Evolutionary conservation across 2,113 vertebrate genomes (phyloP), one percentile per base, ranked within the genome.

Genomic region (Miniopterus natalensis): DNA sequence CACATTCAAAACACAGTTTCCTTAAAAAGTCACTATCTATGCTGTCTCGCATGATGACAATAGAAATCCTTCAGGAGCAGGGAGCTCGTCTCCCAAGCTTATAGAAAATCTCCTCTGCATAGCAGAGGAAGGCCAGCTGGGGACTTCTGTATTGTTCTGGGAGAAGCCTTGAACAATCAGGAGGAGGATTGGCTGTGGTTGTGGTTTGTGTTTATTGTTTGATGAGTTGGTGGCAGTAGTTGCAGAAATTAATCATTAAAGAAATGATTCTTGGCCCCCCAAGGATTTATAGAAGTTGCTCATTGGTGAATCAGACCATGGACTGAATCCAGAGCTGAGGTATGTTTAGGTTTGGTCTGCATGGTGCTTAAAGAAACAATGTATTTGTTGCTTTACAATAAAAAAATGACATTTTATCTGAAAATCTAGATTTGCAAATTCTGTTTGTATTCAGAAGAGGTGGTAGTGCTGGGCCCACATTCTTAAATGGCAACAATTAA

Each of bases 11-110:
- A 70, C 10, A 21, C 0, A 0, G 75, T 97, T 97, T 93, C 85
- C 95, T 55, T 11, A 94, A 95, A 94, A 93, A 92, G 73, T 97
- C 97, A 90, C 96, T 71, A 21, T 96, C 92, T 94, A 53, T 92
- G 90, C 36, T 84, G 53, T 95, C 91, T 86, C 87, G 70, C 73
- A 63, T 42, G 78, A 93, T 83, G 94, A 88, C 40, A 90, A 18
- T 81, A 75, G 91, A 88, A 94, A 95, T 91, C 57, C 63, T 92
- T 94, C 70, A 94, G 74, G 89, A 87, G 15, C 68, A 73, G 11
- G 25, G 36, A 85, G 17, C 45, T 87, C 2, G 0, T 70, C 47
- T 87, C 29, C 66, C 77, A 81, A 87, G 57, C 57, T 70, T 93
- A 20, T 63, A 36, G 59, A 42, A 66, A 88, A 88, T 73, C 66